Evolutionary conservation across 2,797 vertebrate genomes (phyloP), one percentile per base, ranked within the genome.

Genomic region (Phrynocephalus guinanensis): DNA sequence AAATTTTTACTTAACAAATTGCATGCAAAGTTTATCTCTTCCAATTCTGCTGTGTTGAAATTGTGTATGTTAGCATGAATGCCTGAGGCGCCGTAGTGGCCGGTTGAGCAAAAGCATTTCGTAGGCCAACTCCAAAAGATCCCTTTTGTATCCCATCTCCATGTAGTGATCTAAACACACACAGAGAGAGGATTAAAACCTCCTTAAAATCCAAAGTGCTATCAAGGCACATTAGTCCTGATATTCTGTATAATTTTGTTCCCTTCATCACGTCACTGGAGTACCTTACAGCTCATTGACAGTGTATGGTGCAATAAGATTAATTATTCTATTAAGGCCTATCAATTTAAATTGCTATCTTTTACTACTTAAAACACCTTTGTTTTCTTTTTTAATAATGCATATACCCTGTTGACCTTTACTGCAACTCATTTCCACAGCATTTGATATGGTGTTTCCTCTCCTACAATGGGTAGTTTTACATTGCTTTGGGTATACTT

Each of bases 31-130:
- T 38, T 94, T 82, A 91, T 79, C 94, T 88, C 86, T 18, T 26
- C 52, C 88, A 92, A 93, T 90, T 75, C 94, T 92, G 67, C 96
- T 94, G 93, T 94, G 94, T 92, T 92, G 88, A 89, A 92, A 92
- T 92, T 95, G 95, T 96, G 96, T 96, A 95, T 97, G 97, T 97
- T 96, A 96, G 97, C 97, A 98, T 98, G 97, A 98, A 97, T 96
- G 97, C 95, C 94, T 93, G 92, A 90, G 88, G 86, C 93, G 85
- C 89, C 77, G 68, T 50, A 73, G 90, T 91, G 91, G 44, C 66
- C 28, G 44, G 52, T 63, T 22, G 68, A 68, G 48, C 44, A 26
- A 56, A 77, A 75, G 73, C 33, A 72, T 22, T 79, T 73, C 20
- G 0, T 72, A 26, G 75, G 33, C 20, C 7, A 28, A 63, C 0